Percentiles rank a stretch among this genome's conserved stretches.
Conservation (phyloP, 2,797 vertebrate species). For the Siniperca undulata region DNA sequence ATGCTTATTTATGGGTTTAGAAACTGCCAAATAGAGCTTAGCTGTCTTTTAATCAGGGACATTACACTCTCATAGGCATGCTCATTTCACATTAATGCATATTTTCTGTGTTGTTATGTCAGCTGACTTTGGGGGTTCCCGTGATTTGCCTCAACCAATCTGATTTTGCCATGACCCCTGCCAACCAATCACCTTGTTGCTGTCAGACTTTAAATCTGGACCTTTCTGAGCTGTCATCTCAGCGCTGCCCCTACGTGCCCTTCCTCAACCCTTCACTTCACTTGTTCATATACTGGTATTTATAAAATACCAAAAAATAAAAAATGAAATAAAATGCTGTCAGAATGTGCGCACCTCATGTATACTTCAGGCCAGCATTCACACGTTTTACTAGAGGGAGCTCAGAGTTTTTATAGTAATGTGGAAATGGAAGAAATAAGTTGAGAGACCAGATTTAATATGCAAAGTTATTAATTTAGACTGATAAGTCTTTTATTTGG, state of each 20-base stretch:
- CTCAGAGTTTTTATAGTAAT: neutral
- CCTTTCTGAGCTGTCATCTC: slow-evolving; percentile 16
- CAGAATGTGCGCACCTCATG: neutral
- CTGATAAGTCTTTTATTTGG: neutral
- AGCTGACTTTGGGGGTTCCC: slow-evolving; percentile 11
- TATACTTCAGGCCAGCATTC: neutral
- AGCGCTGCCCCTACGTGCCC: neutral
- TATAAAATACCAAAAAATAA: neutral
- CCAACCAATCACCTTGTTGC: slow-evolving; percentile 30
- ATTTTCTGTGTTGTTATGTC: slow-evolving; percentile 24
- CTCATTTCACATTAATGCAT: neutral
- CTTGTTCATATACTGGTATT: neutral
- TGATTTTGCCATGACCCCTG: slow-evolving; percentile 17
- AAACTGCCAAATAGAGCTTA: slow-evolving; percentile 16
- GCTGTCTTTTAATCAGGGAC: slow-evolving; percentile 21
- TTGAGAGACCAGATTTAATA: neutral
- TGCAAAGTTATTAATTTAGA: neutral
- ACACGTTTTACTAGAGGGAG: neutral
- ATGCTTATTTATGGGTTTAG: slow-evolving; percentile 20
- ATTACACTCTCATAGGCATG: neutral
- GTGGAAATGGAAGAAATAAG: neutral
- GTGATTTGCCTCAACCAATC: neutral
- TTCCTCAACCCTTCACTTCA: slow-evolving; percentile 1
- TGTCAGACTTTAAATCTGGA: slow-evolving; percentile 31
- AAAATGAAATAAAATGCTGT: neutral